Percentiles rank a stretch among this genome's conserved stretches.
Conservation (phyloP, 2,797 vertebrate species). For the Pseudocheirus occidentalis region DNA sequence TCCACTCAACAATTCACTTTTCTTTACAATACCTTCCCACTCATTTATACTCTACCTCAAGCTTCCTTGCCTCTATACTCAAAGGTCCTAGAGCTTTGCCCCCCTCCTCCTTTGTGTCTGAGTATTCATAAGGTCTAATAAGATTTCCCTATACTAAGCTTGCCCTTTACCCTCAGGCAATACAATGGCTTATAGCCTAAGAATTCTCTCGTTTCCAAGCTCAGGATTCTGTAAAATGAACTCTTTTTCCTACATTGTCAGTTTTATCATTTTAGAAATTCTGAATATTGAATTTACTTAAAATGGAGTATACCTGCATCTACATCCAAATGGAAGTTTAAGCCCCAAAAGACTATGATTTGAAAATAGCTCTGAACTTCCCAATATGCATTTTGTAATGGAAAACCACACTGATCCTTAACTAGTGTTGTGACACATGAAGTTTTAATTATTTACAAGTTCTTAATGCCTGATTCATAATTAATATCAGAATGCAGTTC, state of each 20-base stretch:
- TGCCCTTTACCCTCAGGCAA: not conserved
- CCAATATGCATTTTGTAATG: conserved; percentile 60
- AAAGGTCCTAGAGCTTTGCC: not conserved
- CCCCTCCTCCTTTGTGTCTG: not conserved
- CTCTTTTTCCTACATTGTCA: not conserved
- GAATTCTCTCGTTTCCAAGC: not conserved
- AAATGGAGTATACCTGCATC: conserved; percentile 10
- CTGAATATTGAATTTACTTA: not conserved
- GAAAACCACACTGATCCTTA: conserved; percentile 72
- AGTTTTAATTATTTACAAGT: conserved; percentile 81
- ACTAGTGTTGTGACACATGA: conserved; percentile 75
- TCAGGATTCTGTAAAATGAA: conserved; percentile 34
- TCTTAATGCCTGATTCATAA: conserved; percentile 82
- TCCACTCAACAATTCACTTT: not conserved
- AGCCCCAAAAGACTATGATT: conserved; percentile 48
- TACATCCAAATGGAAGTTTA: conserved; percentile 45
- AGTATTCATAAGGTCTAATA: not conserved
- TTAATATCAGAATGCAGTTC: conserved; percentile 81
- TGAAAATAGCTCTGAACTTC: conserved; percentile 49
- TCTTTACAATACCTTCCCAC: not conserved
- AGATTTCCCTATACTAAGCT: not conserved
- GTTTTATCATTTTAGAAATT: conserved; percentile 21
- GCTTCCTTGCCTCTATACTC: not conserved
- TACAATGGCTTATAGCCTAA: not conserved
- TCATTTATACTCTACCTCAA: not conserved